A percentile compares a stretch with the other conserved stretches of the same genome.
These are phyloP conservation scores for Drosophila elegans DNA, from an alignment of 1,140 invertebrate species.

Conservation along the genomic window DNA sequence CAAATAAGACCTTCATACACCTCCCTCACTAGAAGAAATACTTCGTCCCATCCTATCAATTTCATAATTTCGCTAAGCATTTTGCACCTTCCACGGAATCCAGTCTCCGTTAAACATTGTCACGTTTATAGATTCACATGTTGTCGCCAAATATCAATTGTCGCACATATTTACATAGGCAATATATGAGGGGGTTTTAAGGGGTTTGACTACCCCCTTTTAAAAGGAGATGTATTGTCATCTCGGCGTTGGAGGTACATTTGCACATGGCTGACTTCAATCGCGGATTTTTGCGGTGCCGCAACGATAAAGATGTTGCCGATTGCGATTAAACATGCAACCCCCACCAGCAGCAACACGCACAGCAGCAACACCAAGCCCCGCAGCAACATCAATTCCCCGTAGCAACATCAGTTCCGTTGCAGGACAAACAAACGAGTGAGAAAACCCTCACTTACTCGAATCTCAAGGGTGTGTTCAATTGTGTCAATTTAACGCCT, in stretches of 20 bases:
- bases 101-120: slow-evolving; percentile 21
- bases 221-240: slow-evolving; percentile 30
- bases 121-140: slow-evolving; percentile 59
- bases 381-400: slow-evolving; percentile 12
- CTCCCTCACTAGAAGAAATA: too few relatives aligned
- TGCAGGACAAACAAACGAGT: slow-evolving; percentile 39
- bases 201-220: background rate
- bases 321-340: slow-evolving; percentile 73
- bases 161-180: slow-evolving; percentile 71
- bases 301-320: slow-evolving; percentile 77
- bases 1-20: background rate
- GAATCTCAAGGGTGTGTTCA: slow-evolving; percentile 83
- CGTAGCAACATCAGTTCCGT: slow-evolving; percentile 33
- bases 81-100: slow-evolving; percentile 9
- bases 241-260: slow-evolving; percentile 15
- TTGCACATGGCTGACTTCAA: slow-evolving; percentile 37
- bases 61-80: slow-evolving; percentile 31
- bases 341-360: slow-evolving; percentile 12
- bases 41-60: slow-evolving; percentile 10
- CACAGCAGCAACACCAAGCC: too few relatives aligned
- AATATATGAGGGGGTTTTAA: slow-evolving; percentile 42
- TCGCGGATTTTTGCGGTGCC: slow-evolving; percentile 33
- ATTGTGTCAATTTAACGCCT: slow-evolving; percentile 85
- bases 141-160: slow-evolving; percentile 73
- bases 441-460: slow-evolving; percentile 43